Base-by-base conservation (phyloP, 1,140 invertebrate genomes). In the Bombus turneri region DNA sequence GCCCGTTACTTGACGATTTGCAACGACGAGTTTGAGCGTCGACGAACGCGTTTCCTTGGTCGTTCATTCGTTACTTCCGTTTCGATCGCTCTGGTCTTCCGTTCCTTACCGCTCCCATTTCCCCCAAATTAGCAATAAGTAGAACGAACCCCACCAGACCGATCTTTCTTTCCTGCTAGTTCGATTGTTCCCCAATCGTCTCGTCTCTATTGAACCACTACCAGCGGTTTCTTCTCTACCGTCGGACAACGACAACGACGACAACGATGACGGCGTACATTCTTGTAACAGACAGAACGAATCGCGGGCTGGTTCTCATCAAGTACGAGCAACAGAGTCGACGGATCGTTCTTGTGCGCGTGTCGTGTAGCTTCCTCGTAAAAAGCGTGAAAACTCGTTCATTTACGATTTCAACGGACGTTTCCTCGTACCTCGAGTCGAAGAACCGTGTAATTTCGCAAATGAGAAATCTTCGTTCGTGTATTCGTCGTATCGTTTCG, bases 251-350 rank as follows among this genome's bases (percentile, higher is more conserved):
- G 5, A 53, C 47, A 18, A 53, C 39, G 59, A 37, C 74, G 4
- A 83, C 47, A 18, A 53, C 39, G 59, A 37, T 68, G 4, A 83
- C 22, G 9, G 78, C 18, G 59, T 77, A 18, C 69, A 71, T 80
- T 88, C 81, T 83, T 73, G 62, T 71, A 68, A 57, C 37, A 47
- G 64, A 18, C 39, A 57, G 83, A 81, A 71, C 37, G 75, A 79
- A 77, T 31, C 34, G n/a, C 81, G 69, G 10, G 6, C 18, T 53
- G 47, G 47, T 53, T 22, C 18, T 53, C 47, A 8, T 22, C 47
- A 22, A 53, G 18, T 53, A 53, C 47, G 18, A 53, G 47, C 47
- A 0, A 39, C 6, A 15, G 31, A 10, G 31, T 13, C 43, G 28
- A 41, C 9, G 39, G 28, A 31, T 43, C 69, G 22, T 37, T 69